Base-by-base conservation (phyloP, 2,888 invertebrate genomes). In the Drosophila percnosoma region DNA sequence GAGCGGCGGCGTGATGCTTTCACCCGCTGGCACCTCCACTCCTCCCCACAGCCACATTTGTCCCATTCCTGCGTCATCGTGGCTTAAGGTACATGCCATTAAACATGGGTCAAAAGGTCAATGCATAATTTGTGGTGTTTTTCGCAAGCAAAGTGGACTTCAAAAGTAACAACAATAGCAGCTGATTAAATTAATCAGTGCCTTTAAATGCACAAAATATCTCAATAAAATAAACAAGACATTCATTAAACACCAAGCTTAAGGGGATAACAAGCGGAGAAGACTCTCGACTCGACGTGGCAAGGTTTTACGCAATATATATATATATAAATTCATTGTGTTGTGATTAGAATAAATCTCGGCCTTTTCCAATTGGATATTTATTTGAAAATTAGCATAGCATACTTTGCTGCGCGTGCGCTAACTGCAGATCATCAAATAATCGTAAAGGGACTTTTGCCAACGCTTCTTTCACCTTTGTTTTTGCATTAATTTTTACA, bases 401-500 rank as follows among this genome's bases (percentile, higher is more conserved):
- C 70, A 61, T 71, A 45, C 62, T 27, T 57, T 66, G 15, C 0
- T 18, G 29, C 55, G 73, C 52, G 55, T 55, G 38, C n/a, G 27
- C 33, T 15, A 59, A 27, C 27, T 60, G 52, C 59, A 60, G 51
- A n/a, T 51, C 52, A 60, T 24, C 34, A 18, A 34, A 51, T 29
- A 48, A 49, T 49, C 55, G 49, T 40, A 49, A 57, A 51, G 55
- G n/a, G 49, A 34, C 31, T 40, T 64, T 55, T 55, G 51, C 53
- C 36, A 27, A 4, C 27, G 27, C 40, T 57, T 68, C 36, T 58
- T 67, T 24, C 59, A 53, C 36, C 57, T 70, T 65, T 72, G 70
- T 75, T 68, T 60, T 40, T 29, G 73, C 83, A 86, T 83, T 86
- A 83, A 86, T 83, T 86, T 77, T 62, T 60, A 78, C 71, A 74